Conservation (phyloP, 2,797 vertebrate species). For the Coracias cyanogaster region DNA sequence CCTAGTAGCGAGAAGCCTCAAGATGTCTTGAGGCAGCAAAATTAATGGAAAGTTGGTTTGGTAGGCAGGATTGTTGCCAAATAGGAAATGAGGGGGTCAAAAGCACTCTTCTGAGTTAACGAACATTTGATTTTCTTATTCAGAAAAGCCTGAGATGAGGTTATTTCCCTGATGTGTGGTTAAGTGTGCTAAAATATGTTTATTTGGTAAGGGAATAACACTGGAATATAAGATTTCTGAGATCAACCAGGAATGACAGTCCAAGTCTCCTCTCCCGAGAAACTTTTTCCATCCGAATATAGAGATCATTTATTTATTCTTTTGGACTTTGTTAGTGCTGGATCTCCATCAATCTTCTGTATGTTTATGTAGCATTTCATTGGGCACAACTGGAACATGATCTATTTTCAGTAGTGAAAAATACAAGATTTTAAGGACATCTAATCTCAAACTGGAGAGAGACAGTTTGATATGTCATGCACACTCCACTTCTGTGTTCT, state of each 20-base stretch:
- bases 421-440: not conserved
- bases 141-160: not conserved
- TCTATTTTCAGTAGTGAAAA: not conserved
- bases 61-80: not conserved
- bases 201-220: not conserved
- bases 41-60: not conserved
- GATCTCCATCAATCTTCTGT: not conserved
- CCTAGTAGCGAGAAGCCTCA: not conserved
- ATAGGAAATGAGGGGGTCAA: not conserved
- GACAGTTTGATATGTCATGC: not conserved
- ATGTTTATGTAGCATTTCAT: conserved; percentile 1
- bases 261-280: not conserved
- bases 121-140: not conserved
- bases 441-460: not conserved
- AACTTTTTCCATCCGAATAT: not conserved
- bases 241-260: not conserved
- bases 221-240: not conserved
- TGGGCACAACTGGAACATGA: not conserved
- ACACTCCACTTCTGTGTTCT: not conserved
- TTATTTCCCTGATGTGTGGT: not conserved
- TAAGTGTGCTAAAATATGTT: not conserved
- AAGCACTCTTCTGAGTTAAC: not conserved
- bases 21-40: not conserved
- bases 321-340: not conserved
- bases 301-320: not conserved